These are phyloP conservation scores for Oikopleura vanhoeffeni DNA, from an alignment of 23 tunicate species.

Conservation along the genomic window DNA sequence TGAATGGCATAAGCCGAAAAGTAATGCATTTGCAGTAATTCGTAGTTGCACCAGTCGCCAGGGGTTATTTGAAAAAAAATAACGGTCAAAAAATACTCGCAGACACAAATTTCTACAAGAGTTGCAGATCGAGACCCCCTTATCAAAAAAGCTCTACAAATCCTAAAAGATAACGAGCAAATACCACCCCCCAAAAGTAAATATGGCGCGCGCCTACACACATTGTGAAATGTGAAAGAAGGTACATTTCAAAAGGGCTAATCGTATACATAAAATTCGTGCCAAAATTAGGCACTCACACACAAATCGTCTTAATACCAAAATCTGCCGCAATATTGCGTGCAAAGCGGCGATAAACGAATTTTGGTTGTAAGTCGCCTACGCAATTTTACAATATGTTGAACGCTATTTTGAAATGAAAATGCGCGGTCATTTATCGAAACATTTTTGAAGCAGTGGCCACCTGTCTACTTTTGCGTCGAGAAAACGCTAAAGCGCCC, in stretches of 20 bases:
- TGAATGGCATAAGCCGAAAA: too few relatives aligned
- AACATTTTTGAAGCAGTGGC: not conserved
- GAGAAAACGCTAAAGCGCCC: not conserved
- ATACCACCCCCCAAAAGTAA: not conserved
- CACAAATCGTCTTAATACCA: not conserved
- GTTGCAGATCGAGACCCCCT: not conserved
- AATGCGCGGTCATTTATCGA: not conserved
- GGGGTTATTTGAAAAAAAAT: too few relatives aligned
- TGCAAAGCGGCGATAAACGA: not conserved
- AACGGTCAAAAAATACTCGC: too few relatives aligned
- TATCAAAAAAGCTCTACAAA: not conserved
- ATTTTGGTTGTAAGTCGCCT: not conserved
- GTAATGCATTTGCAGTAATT: too few relatives aligned
- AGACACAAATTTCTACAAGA: not conserved
- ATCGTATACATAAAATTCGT: not conserved
- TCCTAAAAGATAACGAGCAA: not conserved
- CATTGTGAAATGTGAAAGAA: not conserved
- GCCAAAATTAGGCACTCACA: not conserved
- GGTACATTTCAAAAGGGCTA: not conserved
- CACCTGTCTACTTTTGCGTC: not conserved
- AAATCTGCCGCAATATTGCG: not conserved
- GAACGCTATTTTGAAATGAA: not conserved
- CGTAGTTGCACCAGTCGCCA: too few relatives aligned
- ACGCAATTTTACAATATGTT: not conserved
- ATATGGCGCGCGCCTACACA: not conserved